Conservation (phyloP, 2,888 invertebrate genomes). For the Drosophila colorata region DNA sequence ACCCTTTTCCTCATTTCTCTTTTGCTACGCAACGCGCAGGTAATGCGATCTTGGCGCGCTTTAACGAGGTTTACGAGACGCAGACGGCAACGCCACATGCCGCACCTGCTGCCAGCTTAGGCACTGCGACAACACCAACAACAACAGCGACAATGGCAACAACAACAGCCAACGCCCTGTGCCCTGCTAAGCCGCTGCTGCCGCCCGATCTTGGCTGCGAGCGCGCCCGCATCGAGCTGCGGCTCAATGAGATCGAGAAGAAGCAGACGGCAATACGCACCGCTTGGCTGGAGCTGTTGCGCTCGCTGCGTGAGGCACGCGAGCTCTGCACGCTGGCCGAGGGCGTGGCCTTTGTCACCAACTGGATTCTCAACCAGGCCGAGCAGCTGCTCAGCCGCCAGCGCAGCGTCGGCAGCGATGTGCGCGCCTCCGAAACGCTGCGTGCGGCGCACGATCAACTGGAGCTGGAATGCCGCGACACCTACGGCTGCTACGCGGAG, state of each 20-base stretch:
- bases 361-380: conserved; percentile 92
- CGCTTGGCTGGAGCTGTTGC: conserved; percentile 88
- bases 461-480: conserved; percentile 91
- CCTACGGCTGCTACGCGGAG: conserved; percentile 92
- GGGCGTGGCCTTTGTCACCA: conserved; percentile 90
- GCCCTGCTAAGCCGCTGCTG: conserved; percentile 72
- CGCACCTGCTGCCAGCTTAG: conserved; percentile 32
- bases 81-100: conserved; percentile 40
- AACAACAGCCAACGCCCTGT: conserved; percentile 14
- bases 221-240: conserved; percentile 87
- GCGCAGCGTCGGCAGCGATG: conserved; percentile 90
- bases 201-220: conserved; percentile 89
- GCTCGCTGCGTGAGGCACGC: conserved; percentile 87
- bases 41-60: conserved; percentile 84
- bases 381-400: conserved; percentile 90
- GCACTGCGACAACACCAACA: conserved; percentile 28
- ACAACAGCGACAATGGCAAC: conserved; percentile 34
- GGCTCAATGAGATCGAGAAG: conserved; percentile 87
- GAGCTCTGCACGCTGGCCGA: conserved; percentile 88
- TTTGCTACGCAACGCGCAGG: conserved; percentile 63
- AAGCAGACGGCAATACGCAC: conserved; percentile 88
- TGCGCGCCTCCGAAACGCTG: conserved; percentile 90
- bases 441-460: conserved; percentile 91
- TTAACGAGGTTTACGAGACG: conserved; percentile 83
- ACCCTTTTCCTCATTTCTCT: conserved; percentile 37